phyloP scores from a whole-genome alignment of 2,113 vertebrate species.

The Trogon surrucura region DNA sequence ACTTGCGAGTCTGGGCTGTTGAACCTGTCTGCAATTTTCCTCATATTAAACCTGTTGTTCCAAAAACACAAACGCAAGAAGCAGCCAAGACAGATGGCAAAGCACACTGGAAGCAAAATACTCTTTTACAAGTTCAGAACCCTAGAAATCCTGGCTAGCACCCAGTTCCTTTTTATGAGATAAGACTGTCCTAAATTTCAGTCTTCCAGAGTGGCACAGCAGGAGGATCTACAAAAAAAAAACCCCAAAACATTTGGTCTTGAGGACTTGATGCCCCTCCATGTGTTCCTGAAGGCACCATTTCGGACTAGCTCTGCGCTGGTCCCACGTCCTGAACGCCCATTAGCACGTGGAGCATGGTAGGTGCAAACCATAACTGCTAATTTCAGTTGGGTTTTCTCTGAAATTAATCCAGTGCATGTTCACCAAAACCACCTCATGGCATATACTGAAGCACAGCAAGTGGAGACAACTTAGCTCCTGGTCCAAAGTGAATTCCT shows the following conservation, averaged over 20 bases:
- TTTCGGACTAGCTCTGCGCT: background rate
- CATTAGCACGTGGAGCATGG: background rate
- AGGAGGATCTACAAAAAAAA: background rate
- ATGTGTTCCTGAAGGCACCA: accelerated
- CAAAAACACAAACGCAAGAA: background rate
- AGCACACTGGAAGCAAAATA: background rate
- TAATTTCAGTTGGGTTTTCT: background rate
- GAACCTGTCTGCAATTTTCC: background rate
- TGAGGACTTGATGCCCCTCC: background rate
- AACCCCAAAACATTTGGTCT: background rate
- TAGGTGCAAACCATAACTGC: background rate
- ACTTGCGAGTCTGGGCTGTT: background rate
- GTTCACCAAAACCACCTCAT: background rate
- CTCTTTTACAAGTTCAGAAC: background rate
- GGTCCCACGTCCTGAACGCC: background rate
- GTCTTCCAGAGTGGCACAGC: background rate
- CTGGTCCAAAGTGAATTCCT: too few species aligned
- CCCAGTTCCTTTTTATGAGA: background rate
- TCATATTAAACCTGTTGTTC: background rate
- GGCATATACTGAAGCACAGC: background rate
- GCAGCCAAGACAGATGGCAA: background rate
- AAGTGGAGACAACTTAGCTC: background rate
- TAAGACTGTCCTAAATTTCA: background rate
- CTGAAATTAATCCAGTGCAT: background rate
- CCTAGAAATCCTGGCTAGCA: background rate